Percentiles rank a stretch among this genome's conserved stretches.
These are phyloP conservation scores for Epinephelus moara DNA, from an alignment of 2,113 vertebrate genomes.

Conservation along the genomic window DNA sequence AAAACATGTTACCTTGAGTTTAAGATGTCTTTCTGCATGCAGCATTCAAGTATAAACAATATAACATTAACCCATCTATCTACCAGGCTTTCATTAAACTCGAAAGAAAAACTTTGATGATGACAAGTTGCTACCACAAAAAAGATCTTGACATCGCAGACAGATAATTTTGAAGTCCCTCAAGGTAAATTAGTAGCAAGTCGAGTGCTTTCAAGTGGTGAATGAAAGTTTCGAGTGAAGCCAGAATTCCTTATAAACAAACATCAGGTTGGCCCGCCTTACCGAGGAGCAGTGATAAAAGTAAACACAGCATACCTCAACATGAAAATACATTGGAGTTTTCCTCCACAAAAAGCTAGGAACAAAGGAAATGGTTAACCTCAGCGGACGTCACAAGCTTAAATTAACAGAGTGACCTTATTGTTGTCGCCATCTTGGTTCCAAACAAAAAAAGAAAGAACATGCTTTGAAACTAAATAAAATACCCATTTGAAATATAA, in stretches of 20 bases:
- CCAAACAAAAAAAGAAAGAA: slow-evolving; percentile 63
- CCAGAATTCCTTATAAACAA: slow-evolving; percentile 78
- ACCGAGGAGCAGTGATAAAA: slow-evolving; percentile 70
- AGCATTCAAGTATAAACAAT: slow-evolving; percentile 45
- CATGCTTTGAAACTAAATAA: slow-evolving; percentile 44
- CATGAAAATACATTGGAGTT: slow-evolving; percentile 66
- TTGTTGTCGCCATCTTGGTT: slow-evolving; percentile 48
- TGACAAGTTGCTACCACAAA: slow-evolving; percentile 80
- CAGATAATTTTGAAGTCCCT: slow-evolving; percentile 81
- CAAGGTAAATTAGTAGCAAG: slow-evolving; percentile 84
- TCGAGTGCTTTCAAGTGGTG: slow-evolving; percentile 86
- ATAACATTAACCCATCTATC: slow-evolving; percentile 63
- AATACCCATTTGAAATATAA: background rate
- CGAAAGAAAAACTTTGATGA: slow-evolving; percentile 77
- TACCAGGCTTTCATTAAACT: slow-evolving; percentile 75
- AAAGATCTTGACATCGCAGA: slow-evolving; percentile 76
- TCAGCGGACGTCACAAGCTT: slow-evolving; percentile 54
- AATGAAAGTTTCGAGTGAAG: slow-evolving; percentile 84
- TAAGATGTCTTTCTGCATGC: slow-evolving; percentile 48
- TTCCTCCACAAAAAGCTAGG: slow-evolving; percentile 46
- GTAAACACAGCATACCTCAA: slow-evolving; percentile 74
- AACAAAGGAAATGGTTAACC: slow-evolving; percentile 75
- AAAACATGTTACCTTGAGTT: slow-evolving; percentile 59
- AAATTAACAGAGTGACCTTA: slow-evolving; percentile 52
- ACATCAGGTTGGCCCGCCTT: slow-evolving; percentile 71